Evolutionary conservation across 1,140 invertebrate genomes (phyloP).

Genomic region (Berghia stephanieae): DNA sequence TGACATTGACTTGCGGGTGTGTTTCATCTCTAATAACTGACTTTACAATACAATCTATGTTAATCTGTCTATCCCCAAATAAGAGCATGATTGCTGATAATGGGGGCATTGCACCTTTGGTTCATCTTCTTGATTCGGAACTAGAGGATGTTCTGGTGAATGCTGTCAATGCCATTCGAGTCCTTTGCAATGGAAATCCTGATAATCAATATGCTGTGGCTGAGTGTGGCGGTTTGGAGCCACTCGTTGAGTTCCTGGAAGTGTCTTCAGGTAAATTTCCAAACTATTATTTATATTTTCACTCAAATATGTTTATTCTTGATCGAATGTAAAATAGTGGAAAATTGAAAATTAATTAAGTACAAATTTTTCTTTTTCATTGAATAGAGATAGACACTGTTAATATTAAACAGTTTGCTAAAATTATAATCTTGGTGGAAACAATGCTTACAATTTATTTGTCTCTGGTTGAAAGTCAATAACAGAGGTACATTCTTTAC

Average conservation of each 20-base stretch:
- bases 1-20: too few species aligned
- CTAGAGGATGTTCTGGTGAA: constrained; percentile 66
- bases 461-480: background rate
- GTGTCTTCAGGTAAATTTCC: constrained; percentile 61
- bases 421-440: too few species aligned
- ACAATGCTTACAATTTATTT: background rate
- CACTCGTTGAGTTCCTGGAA: constrained; percentile 63
- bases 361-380: too few species aligned
- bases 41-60: too few species aligned
- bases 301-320: too few species aligned
- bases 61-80: too few species aligned
- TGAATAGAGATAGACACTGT: too few species aligned
- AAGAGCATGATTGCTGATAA: constrained; percentile 47
- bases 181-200: constrained; percentile 58
- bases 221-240: constrained; percentile 54
- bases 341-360: too few species aligned
- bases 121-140: constrained; percentile 61
- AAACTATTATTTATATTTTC: too few species aligned
- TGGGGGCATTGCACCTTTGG: constrained; percentile 58
- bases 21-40: too few species aligned
- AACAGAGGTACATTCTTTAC: background rate
- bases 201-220: constrained; percentile 60
- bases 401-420: too few species aligned
- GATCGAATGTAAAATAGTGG: too few species aligned
- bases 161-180: constrained; percentile 64